Evolutionary conservation across 2,797 vertebrate species (phyloP).

Genomic region (Thaleichthys pacificus): DNA sequence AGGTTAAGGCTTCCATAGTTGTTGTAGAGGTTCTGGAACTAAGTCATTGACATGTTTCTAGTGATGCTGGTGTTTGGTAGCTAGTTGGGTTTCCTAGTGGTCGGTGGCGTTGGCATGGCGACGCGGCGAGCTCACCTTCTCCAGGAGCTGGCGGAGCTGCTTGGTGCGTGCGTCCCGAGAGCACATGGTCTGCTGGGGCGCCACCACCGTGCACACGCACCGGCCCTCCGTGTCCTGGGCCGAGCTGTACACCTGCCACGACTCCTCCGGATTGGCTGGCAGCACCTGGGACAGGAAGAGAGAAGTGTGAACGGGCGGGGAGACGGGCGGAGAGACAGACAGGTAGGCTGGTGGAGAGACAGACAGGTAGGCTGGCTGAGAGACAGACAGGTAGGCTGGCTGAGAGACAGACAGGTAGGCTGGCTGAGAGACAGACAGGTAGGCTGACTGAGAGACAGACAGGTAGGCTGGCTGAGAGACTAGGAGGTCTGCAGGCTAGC

Average conservation of each 20-base stretch:
- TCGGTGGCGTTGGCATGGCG: neutral
- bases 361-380: neutral
- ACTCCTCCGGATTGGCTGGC: slow-evolving; percentile 90
- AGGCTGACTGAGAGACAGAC: neutral
- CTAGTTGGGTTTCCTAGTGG: slow-evolving; percentile 7
- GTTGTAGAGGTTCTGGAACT: neutral
- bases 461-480: neutral
- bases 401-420: neutral
- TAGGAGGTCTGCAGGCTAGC: too few relatives aligned
- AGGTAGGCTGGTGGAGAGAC: neutral
- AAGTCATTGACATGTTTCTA: neutral
- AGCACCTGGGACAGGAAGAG: slow-evolving; percentile 77
- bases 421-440: neutral
- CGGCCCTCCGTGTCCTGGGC: slow-evolving; percentile 96
- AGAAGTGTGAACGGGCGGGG: neutral
- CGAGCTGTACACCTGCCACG: slow-evolving; percentile 98
- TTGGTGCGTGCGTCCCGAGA: slow-evolving; percentile 92
- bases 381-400: neutral
- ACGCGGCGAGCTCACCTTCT: slow-evolving; percentile 82
- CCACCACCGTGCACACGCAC: slow-evolving; percentile 96
- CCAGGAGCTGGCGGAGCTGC: slow-evolving; percentile 91
- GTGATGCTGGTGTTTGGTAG: neutral
- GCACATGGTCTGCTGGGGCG: slow-evolving; percentile 93
- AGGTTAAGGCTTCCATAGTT: neutral
- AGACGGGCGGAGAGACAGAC: neutral